Evolutionary conservation across 2,113 vertebrate species (phyloP), one percentile per base, ranked within the genome.

Genomic region (Mirza zaza): DNA sequence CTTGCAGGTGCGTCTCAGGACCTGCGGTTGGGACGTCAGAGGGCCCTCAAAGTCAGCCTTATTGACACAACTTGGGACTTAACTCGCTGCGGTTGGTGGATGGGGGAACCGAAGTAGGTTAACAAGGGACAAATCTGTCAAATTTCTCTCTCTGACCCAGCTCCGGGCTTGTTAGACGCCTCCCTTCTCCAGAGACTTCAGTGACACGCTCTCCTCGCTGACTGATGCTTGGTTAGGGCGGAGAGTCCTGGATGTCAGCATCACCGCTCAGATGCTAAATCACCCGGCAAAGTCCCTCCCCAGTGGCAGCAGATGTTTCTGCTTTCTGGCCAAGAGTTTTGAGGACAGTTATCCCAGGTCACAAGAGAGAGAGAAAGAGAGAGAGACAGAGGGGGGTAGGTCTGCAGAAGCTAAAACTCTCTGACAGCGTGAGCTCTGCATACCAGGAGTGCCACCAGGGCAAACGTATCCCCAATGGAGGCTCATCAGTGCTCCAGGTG

Each of bases 251-350:
- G 11, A 34, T 27, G 14, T 76, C 94, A 55, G 11, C 13, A 1
- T 93, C 92, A 5, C 36, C 6, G 7, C 75, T 10, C 91, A 94
- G 88, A 91, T 89, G n/a, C 90, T 95, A 83, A 93, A 90, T 94
- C 94, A 95, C 4, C 42, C 3, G 0, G 61, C 25, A 12, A 17
- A 18, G 57, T 36, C 67, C 75, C 80, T 91, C 94, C 86, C 29
- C 73, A 57, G 95, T 70, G 96, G 88, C 27, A 7, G 39, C 92
- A 84, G 82, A 96, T 87, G 92, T 92, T 96, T 97, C 97, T 94
- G 76, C 34, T 96, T 95, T 82, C 88, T 59, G 96, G 73, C n/a
- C 70, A 83, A 73, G 84, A 92, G 77, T 39, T 97, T 88, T 84
- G 93, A n/a, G 94, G 27, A 96, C 29, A 63, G 91, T 34, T 94